phyloP scores from a whole-genome alignment of 2,797 vertebrate species.

The Heteromormyrus szaboi region DNA sequence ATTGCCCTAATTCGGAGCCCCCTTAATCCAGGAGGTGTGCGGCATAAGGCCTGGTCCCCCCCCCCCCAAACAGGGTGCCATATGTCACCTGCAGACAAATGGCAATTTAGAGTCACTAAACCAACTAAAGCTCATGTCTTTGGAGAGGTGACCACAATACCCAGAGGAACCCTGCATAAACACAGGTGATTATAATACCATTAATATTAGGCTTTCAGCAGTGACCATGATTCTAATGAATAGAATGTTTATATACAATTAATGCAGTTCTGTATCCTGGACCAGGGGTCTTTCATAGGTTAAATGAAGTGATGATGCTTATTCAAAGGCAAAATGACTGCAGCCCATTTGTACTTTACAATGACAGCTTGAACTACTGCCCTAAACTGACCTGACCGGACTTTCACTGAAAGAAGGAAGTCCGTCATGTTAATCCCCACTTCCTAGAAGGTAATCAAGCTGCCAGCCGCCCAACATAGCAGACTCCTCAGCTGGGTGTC shows the following conservation, averaged over 20 bases:
- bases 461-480: neutral
- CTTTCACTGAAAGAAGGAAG: neutral
- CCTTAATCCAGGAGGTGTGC: neutral
- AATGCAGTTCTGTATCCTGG: neutral
- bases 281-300: neutral
- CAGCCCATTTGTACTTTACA: neutral
- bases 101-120: neutral
- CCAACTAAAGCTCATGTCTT: neutral
- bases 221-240: neutral
- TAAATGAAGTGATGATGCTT: neutral
- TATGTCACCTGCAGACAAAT: neutral
- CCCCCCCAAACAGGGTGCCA: neutral
- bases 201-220: neutral
- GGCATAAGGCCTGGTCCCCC: neutral
- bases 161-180: neutral
- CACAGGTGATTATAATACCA: neutral
- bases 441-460: neutral
- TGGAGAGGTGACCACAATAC: neutral
- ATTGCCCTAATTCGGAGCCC: neutral
- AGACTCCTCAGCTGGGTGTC: neutral
- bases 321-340: neutral
- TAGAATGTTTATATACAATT: neutral
- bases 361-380: neutral
- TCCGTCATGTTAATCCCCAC: neutral
- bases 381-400: neutral